Conservation (phyloP, 2,113 vertebrate genomes). For the Tetrax tetrax region DNA sequence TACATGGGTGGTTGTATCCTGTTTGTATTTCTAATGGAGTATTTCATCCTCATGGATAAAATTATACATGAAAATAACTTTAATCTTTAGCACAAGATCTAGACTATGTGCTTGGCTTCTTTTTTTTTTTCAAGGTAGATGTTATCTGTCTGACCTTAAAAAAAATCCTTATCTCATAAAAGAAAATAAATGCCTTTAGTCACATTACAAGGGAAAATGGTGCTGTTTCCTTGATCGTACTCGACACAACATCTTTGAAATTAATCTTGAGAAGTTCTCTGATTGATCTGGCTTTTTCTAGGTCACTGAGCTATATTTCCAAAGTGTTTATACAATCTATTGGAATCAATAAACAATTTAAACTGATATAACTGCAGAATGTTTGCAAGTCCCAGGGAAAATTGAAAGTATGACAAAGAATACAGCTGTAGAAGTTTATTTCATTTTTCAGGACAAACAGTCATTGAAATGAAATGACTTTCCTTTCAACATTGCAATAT, state of each 20-base stretch:
- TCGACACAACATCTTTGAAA: constrained; percentile 70
- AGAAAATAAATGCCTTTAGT: constrained; percentile 62
- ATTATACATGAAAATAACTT: constrained; percentile 1
- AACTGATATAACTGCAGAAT: constrained; percentile 78
- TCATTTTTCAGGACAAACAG: constrained; percentile 59
- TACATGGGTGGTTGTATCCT: not conserved
- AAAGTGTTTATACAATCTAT: constrained; percentile 84
- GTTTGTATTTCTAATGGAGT: constrained; percentile 29
- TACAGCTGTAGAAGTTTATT: constrained; percentile 64
- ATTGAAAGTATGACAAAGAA: constrained; percentile 71
- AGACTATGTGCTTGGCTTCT: not conserved
- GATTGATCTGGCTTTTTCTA: constrained; percentile 71
- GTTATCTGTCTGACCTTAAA: constrained; percentile 32
- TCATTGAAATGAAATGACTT: constrained; percentile 67
- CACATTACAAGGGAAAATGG: constrained; percentile 61
- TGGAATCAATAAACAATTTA: constrained; percentile 93
- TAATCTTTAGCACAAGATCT: not conserved
- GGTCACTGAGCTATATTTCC: constrained; percentile 73
- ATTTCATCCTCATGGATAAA: constrained; percentile 18
- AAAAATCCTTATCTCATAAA: constrained; percentile 46
- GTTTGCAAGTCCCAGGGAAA: constrained; percentile 66
- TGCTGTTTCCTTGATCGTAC: constrained; percentile 55
- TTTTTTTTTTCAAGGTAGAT: not conserved
- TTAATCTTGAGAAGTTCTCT: constrained; percentile 73
- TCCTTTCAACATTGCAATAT: constrained; percentile 29